A percentile compares a stretch with the other conserved stretches of the same genome.
Conservation (phyloP, 2,888 invertebrate species). For the Hypselothyrea guttata region DNA sequence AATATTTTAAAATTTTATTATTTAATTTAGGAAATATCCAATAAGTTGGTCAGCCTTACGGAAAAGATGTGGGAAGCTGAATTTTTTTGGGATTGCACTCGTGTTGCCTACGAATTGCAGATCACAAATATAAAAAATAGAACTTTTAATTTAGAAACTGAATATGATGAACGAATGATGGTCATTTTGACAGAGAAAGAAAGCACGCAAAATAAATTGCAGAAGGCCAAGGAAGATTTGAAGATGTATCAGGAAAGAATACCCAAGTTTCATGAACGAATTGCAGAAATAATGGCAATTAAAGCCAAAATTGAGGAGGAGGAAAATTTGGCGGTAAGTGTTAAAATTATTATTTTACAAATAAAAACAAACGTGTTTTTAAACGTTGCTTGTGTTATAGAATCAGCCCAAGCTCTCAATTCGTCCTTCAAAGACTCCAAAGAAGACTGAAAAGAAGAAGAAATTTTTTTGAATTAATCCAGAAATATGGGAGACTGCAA, state of each 20-base stretch:
- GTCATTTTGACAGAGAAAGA: conserved; percentile 18
- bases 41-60: conserved; percentile 12
- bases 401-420: background rate
- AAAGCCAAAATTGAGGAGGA: conserved; percentile 4
- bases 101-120: conserved; percentile 13
- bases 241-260: conserved; percentile 13
- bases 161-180: conserved; percentile 36
- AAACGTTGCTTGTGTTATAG: too few species aligned
- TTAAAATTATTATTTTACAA: too few species aligned
- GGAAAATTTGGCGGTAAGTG: too few species aligned
- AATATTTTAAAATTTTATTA: too few species aligned
- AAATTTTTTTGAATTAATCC: too few species aligned
- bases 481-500: too few species aligned
- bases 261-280: conserved; percentile 30
- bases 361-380: too few species aligned
- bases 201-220: conserved; percentile 15
- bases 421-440: background rate
- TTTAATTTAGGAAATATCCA: conserved; percentile 6
- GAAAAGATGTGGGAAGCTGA: background rate
- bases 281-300: conserved; percentile 19
- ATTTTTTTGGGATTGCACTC: conserved; percentile 12
- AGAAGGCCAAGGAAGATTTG: conserved; percentile 47
- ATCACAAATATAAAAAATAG: conserved; percentile 16
- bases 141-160: conserved; percentile 15
- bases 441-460: background rate